Percentiles rank a stretch among this genome's conserved stretches.
Conservation (phyloP, 2,797 vertebrate genomes). For the Gymnopithys bicolor region DNA sequence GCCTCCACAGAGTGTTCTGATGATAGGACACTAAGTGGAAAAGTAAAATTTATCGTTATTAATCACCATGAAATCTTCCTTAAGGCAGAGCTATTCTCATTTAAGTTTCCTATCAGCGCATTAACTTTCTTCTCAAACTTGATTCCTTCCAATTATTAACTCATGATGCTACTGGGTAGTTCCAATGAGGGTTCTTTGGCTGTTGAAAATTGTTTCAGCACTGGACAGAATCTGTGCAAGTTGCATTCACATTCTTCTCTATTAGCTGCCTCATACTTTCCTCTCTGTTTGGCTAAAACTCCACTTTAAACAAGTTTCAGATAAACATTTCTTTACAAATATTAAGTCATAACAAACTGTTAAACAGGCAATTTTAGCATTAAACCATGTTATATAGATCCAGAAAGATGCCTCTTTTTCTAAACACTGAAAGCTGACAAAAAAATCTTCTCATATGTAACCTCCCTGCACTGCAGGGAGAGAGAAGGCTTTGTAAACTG, state of each 20-base stretch:
- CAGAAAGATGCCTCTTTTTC: background rate
- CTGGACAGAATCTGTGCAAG: background rate
- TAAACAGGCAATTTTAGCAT: background rate
- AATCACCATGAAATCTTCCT: background rate
- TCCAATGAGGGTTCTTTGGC: background rate
- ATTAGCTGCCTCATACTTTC: background rate
- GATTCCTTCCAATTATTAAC: background rate
- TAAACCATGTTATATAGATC: background rate
- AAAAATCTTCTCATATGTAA: background rate
- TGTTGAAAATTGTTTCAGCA: background rate
- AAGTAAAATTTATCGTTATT: background rate
- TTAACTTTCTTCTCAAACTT: background rate
- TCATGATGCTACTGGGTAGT: rapidly evolving
- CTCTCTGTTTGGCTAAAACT: background rate
- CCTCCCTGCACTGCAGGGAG: background rate
- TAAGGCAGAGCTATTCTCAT: background rate
- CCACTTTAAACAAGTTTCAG: background rate
- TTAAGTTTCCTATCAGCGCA: background rate
- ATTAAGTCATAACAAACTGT: background rate
- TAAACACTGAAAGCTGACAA: background rate
- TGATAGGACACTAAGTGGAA: background rate
- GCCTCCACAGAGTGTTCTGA: background rate
- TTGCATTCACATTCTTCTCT: background rate
- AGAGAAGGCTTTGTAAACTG: background rate
- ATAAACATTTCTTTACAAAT: background rate